Conservation (phyloP, 2,888 invertebrate species). For the Tethea ocularis region DNA sequence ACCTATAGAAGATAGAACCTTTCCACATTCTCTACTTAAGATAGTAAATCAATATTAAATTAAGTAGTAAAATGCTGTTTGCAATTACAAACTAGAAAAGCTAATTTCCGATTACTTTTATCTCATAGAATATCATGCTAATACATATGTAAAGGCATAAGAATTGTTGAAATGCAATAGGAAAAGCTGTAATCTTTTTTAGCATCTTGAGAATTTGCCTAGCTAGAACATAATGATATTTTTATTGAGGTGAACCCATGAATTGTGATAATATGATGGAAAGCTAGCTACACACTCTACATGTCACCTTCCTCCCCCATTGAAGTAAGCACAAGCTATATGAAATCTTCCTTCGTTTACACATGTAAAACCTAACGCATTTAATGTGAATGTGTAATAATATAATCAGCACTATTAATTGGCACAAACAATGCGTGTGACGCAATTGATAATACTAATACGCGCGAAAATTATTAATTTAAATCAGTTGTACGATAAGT, state of each 20-base stretch:
- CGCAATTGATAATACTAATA: background rate
- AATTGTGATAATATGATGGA: background rate
- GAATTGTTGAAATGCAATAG: too few species aligned
- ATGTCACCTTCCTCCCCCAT: background rate
- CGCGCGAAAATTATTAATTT: background rate
- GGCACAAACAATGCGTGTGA: background rate
- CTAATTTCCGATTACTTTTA: background rate
- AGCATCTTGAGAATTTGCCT: too few species aligned
- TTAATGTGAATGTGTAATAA: too few species aligned
- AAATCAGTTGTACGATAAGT: background rate
- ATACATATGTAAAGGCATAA: too few species aligned
- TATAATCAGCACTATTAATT: too few species aligned
- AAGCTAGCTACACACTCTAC: background rate
- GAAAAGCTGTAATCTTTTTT: too few species aligned
- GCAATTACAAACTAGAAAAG: background rate
- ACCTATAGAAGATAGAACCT: background rate
- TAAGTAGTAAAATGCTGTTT: background rate
- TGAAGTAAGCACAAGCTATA: too few species aligned
- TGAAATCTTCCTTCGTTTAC: background rate
- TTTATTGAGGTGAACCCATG: background rate
- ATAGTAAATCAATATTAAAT: background rate
- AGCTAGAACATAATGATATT: too few species aligned
- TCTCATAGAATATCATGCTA: too few species aligned
- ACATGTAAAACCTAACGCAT: background rate
- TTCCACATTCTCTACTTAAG: background rate